phyloP scores from a whole-genome alignment of 2,113 vertebrate genomes.

The Rana temporaria region DNA sequence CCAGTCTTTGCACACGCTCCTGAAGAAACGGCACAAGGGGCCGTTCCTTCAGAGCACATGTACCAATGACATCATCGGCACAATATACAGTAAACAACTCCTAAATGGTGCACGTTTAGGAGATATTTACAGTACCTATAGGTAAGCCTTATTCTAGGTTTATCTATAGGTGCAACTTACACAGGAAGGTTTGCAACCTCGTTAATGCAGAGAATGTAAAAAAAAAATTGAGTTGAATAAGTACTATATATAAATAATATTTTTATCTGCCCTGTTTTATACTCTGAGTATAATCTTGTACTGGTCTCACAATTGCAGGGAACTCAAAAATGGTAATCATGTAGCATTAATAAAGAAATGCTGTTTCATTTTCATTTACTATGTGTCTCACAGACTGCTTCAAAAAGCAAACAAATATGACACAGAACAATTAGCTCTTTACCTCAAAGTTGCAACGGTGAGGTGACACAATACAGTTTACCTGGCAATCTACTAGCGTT shows the following conservation, averaged over 20 bases:
- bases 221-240: no score
- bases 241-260: background rate
- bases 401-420: constrained; percentile 30
- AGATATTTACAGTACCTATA: no score
- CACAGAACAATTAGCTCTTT: constrained; percentile 34
- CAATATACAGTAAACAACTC: no score
- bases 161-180: no score
- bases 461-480: constrained; percentile 7
- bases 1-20: no score
- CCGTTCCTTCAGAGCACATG: no score
- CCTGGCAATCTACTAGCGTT: constrained; percentile 6
- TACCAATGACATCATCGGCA: no score
- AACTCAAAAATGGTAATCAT: background rate
- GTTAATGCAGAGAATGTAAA: no score
- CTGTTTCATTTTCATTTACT: constrained; percentile 23
- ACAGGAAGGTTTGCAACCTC: no score
- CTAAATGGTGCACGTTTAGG: no score
- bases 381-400: background rate
- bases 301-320: background rate
- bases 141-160: no score
- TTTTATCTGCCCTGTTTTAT: background rate
- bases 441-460: background rate
- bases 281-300: background rate
- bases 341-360: background rate
- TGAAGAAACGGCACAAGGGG: no score